These are phyloP conservation scores for Monopis laevigella DNA, from an alignment of 2,888 invertebrate species.

Conservation along the genomic window DNA sequence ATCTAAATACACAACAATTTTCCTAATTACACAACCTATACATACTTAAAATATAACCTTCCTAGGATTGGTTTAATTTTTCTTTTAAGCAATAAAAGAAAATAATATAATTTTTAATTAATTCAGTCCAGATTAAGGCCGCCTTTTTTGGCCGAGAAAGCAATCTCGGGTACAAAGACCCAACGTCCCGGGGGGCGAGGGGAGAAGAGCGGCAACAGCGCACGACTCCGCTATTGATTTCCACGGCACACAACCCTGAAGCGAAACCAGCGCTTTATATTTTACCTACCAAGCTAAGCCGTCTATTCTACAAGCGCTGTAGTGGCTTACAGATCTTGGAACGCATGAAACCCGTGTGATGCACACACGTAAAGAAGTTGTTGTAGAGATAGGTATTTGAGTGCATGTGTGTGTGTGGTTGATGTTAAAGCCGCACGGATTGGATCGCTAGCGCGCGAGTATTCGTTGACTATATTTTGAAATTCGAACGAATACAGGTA, in stretches of 20 bases:
- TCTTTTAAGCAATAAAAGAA: too few relatives aligned
- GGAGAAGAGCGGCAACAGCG: constrained; percentile 18
- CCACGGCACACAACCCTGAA: constrained; percentile 18
- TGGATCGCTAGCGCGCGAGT: constrained; percentile 26
- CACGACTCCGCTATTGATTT: constrained; percentile 41
- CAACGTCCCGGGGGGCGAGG: constrained; percentile 23
- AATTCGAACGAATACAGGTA: too few relatives aligned
- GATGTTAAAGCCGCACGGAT: constrained; percentile 21
- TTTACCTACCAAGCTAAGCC: constrained; percentile 15
- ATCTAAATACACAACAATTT: too few relatives aligned
- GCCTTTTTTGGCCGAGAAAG: constrained; percentile 28
- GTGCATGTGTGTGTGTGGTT: constrained; percentile 20
- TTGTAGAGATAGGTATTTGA: constrained; percentile 9
- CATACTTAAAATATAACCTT: too few relatives aligned
- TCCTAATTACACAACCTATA: too few relatives aligned
- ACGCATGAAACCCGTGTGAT: constrained; percentile 2
- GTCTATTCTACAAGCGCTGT: constrained; percentile 19
- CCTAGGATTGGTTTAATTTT: too few relatives aligned
- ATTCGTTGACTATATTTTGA: constrained; percentile 3
- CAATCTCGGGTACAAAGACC: constrained; percentile 44
- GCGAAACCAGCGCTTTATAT: constrained; percentile 29
- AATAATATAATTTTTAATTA: background rate
- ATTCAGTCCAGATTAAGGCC: constrained; percentile 30
- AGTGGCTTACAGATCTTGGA: constrained; percentile 14
- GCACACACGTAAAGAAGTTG: constrained; percentile 9